These are phyloP conservation scores for Acanthosepion lycidas DNA, from an alignment of 2,888 invertebrate species.

Conservation along the genomic window DNA sequence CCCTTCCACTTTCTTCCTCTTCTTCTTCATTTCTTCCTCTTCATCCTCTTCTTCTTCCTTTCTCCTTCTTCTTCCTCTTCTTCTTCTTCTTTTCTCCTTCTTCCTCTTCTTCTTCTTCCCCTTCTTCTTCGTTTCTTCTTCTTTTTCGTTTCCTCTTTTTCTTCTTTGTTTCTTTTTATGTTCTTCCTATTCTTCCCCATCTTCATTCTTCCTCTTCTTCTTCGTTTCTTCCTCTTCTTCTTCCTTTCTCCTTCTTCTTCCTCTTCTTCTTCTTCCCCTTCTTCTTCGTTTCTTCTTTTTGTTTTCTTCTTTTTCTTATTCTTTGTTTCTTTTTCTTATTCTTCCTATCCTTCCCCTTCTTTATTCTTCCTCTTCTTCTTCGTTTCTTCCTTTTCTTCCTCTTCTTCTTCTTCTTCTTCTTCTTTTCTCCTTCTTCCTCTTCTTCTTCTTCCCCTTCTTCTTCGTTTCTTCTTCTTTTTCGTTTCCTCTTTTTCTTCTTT, in stretches of 20 bases:
- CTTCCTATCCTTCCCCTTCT: background rate
- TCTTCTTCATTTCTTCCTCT: background rate
- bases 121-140: background rate
- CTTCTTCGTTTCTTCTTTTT: too few relatives aligned
- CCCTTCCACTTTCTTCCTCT: too few relatives aligned
- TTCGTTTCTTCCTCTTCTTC: background rate
- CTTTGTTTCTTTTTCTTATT: background rate
- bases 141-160: background rate
- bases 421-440: background rate
- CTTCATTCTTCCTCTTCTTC: background rate
- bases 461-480: background rate
- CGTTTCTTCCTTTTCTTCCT: background rate
- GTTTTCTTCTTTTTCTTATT: too few relatives aligned
- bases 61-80: background rate
- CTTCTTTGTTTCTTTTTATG: too few relatives aligned
- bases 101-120: too few relatives aligned
- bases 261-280: background rate
- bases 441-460: background rate
- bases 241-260: fast-evolving
- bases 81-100: too few relatives aligned
- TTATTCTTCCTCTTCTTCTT: background rate
- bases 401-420: too few relatives aligned
- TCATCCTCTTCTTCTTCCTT: background rate
- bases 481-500: background rate
- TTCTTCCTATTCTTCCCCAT: background rate